Percentiles rank a stretch among this genome's conserved stretches.
phyloP scores from a whole-genome alignment of 92 coral and sea anemone species.

The Palythoa grandis region DNA sequence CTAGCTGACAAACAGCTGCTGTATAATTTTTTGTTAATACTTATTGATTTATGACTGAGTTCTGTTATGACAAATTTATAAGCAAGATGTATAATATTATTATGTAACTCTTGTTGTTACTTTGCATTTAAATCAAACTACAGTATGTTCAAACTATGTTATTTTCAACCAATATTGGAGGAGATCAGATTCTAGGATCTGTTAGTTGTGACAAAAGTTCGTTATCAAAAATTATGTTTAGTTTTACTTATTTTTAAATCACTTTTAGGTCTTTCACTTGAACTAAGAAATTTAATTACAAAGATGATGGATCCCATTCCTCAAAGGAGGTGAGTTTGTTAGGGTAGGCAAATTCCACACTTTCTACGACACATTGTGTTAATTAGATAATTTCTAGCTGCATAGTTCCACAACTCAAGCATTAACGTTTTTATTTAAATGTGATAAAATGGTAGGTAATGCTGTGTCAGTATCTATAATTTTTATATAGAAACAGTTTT shows the following conservation, averaged over 20 bases:
- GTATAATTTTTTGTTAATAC: no score
- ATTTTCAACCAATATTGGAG: not conserved
- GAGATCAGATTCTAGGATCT: not conserved
- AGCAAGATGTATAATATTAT: no score
- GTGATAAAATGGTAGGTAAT: not conserved
- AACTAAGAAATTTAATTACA: conserved; percentile 73
- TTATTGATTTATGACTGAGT: no score
- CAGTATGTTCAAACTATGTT: not conserved
- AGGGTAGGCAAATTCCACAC: not conserved
- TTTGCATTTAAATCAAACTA: not conserved
- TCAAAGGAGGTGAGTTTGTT: conserved; percentile 60
- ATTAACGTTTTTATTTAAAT: not conserved
- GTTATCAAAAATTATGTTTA: not conserved
- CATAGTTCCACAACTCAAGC: no score
- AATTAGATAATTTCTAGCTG: no score
- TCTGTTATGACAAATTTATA: no score
- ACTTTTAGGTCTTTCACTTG: conserved; percentile 81
- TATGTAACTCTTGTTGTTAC: not conserved
- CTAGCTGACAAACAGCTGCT: not conserved
- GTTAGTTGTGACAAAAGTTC: not conserved
- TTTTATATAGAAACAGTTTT: no score
- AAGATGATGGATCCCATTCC: conserved; percentile 91
- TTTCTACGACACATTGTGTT: no score
- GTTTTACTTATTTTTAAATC: not conserved
- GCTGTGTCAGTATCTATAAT: no score